Evolutionary conservation across 2,113 vertebrate genomes (phyloP), one percentile per base, ranked within the genome.

Genomic region (Saiga tatarica): DNA sequence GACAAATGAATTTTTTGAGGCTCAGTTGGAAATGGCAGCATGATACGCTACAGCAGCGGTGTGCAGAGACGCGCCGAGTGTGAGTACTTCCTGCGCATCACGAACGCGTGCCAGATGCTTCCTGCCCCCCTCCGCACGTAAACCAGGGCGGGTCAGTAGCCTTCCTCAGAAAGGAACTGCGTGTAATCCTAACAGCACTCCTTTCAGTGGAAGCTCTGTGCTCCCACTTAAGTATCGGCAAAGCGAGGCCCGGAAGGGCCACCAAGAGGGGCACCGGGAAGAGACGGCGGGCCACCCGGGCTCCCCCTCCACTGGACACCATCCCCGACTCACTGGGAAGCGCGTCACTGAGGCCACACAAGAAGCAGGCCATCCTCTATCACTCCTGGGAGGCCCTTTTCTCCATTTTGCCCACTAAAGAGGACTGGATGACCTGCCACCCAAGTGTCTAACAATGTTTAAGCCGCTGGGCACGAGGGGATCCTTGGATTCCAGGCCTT

Each of bases 41-140:
- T 1, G 6, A n/a, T 0, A 9, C 7, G 13, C n/a, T 23, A 21
- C 0, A 5, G 36, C 47, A 6, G 78, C 3, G 10, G 4, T 2
- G 1, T 0, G 10, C 30, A 23, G 0, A 7, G 5, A 21, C 0
- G 6, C 88, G 6, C 7, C 0, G 16, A 2, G 2, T 0, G n/a
- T 3, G 7, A 2, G 2, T 3, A 0, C 45, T 11, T 4, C 6
- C 11, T 23, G 17, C 1, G 2, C 0, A 0, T 0, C 2, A 33
- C 1, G 1, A 25, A 12, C 0, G 10, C 0, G 7, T 3, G 30
- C 4, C 0, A 17, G 30, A 17, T 0, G 50, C 7, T 14, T 3
- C 25, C 15, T 1, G 1, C 15, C 42, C 45, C 45, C 45, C 45
- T n/a, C 45, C 45, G 1, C 6, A 30, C 21, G 11, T 0, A 12